phyloP scores from a whole-genome alignment of 2,797 vertebrate species.

The Mastacembelus armatus region DNA sequence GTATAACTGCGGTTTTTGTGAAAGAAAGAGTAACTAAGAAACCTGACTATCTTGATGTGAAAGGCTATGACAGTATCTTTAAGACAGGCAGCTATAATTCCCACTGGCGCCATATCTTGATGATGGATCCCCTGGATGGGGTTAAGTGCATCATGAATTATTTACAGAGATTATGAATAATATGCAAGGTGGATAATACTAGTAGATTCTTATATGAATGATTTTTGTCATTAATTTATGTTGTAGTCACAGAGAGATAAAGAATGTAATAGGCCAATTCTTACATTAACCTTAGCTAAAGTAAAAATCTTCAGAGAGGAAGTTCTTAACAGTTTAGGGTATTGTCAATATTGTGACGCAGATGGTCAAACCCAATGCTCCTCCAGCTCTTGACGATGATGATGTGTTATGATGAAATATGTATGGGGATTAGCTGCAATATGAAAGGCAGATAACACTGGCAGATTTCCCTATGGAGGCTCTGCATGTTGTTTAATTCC shows the following conservation, averaged over 20 bases:
- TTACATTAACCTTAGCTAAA: too few species aligned
- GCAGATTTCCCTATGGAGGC: constrained; percentile 42
- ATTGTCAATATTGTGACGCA: constrained; percentile 16
- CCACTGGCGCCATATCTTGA: not conserved
- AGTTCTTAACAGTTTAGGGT: not conserved
- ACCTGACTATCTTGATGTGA: constrained; percentile 10
- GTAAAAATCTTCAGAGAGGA: not conserved
- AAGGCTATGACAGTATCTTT: constrained; percentile 22
- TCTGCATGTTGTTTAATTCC: constrained; percentile 61
- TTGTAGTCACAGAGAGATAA: constrained; percentile 1
- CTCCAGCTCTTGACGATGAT: constrained; percentile 25
- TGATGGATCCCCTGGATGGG: constrained; percentile 29
- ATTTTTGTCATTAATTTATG: constrained; percentile 28
- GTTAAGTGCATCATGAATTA: constrained; percentile 59
- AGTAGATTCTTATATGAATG: constrained; percentile 16
- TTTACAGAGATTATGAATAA: constrained; percentile 55
- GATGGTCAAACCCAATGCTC: constrained; percentile 10
- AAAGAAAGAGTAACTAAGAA: not conserved
- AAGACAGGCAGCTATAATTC: constrained; percentile 41
- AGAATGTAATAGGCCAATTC: too few species aligned
- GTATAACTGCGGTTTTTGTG: not conserved
- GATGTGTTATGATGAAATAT: constrained; percentile 39
- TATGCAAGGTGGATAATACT: constrained; percentile 35
- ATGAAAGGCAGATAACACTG: constrained; percentile 56
- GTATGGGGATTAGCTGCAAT: constrained; percentile 53